Base-by-base conservation (phyloP, 2,797 vertebrate species). In the Jordanella pulchra region DNA sequence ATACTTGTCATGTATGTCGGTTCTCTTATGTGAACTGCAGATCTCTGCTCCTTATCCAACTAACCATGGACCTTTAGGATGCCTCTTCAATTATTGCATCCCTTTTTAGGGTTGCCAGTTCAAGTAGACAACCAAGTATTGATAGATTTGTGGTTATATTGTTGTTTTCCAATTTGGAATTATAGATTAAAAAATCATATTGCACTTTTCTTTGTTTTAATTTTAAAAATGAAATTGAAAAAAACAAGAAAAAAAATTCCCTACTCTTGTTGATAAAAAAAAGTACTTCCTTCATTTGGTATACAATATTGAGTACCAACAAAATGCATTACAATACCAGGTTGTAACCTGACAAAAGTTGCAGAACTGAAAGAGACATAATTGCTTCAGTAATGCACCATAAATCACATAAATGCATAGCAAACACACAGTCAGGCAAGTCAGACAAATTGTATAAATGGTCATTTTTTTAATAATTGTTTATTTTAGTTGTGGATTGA, bases 381-480 rank as follows among this genome's bases (percentile, higher is more conserved):
- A 58, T 72, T 32, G 54, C 84, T 84, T 83, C 39, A 65, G 63
- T 66, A 71, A n/a, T 28, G 28, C 68, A 71, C 2, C 47, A 48
- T 45, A 45, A 18, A 6, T 17, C 61, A 71, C 68, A 70, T 35
- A 50, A 58, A 47, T 11, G 63, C 53, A 61, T 53, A 48, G 64
- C 35, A 18, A 32, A 65, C 47, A 75, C 56, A 77, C 42, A 71
- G 61, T 83, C 68, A 69, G 71, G 3, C 4, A 77, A 54, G 54
- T 67, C 50, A 54, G 68, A 75, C n/a, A n/a, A n/a, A n/a, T n/a
- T n/a, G n/a, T n/a, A n/a, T n/a, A n/a, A n/a, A n/a, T n/a, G n/a
- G n/a, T n/a, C n/a, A n/a, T n/a, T n/a, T n/a, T n/a, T n/a, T n/a
- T n/a, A n/a, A 69, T 63, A 56, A 47, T 66, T 63, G 56, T 70